Percentiles rank a stretch among this genome's conserved stretches.
These are phyloP conservation scores for Metaphire vulgaris DNA, from an alignment of 1,140 invertebrate species.

Conservation along the genomic window DNA sequence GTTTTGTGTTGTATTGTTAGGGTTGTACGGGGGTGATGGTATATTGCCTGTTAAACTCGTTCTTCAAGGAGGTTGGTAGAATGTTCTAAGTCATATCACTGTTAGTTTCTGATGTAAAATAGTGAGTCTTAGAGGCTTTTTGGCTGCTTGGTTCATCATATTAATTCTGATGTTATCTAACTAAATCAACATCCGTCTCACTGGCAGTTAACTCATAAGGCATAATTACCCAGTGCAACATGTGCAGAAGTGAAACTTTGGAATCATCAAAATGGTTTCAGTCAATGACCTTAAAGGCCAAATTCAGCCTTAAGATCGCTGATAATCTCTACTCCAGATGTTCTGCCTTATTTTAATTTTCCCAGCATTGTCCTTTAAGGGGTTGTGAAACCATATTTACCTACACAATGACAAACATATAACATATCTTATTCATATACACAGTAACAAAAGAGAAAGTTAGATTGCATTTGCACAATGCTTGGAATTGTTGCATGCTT, in stretches of 20 bases:
- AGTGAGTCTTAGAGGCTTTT: not conserved
- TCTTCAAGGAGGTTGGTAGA: conserved; percentile 49
- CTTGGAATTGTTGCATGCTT: too few relatives aligned
- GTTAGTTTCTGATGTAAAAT: not conserved
- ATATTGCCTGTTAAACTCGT: conserved; percentile 64
- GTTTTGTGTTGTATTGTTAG: conserved; percentile 51
- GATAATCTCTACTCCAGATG: too few relatives aligned
- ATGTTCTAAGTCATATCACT: not conserved
- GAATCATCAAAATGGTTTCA: too few relatives aligned
- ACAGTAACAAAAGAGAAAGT: too few relatives aligned
- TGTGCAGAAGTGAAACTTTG: not conserved
- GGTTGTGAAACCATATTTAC: too few relatives aligned
- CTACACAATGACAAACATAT: too few relatives aligned
- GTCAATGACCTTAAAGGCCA: too few relatives aligned
- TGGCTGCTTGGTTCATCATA: not conserved
- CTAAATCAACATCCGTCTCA: not conserved
- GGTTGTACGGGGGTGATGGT: conserved; percentile 73
- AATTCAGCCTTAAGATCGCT: too few relatives aligned
- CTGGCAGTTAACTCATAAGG: not conserved
- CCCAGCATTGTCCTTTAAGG: too few relatives aligned
- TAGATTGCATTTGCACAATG: too few relatives aligned
- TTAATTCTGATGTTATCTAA: not conserved
- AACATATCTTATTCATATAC: too few relatives aligned
- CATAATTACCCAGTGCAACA: not conserved
- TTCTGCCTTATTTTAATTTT: too few relatives aligned